Conservation (phyloP, 2,113 vertebrate species). For the Oncorhynchus mykiss region DNA sequence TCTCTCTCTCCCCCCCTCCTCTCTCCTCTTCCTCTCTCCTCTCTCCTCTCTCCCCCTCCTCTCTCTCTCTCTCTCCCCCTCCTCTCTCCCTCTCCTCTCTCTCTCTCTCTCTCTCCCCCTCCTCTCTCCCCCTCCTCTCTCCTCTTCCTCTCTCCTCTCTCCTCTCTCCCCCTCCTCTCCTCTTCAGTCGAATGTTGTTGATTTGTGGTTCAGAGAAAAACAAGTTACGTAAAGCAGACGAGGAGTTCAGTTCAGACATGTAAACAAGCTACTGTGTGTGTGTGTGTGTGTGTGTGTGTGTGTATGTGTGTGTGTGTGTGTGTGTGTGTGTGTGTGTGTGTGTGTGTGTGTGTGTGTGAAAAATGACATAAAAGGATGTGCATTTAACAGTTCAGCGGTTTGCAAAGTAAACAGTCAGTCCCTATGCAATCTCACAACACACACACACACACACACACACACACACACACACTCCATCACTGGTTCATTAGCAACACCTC, state of each 20-base stretch:
- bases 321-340: too few relatives aligned
- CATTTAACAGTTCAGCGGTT: too few relatives aligned
- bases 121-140: not conserved
- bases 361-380: too few relatives aligned
- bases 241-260: not conserved
- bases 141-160: too few relatives aligned
- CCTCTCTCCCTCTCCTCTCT: too few relatives aligned
- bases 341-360: too few relatives aligned
- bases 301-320: too few relatives aligned
- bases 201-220: not conserved
- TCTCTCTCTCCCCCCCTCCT: too few relatives aligned
- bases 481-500: too few relatives aligned
- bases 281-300: too few relatives aligned
- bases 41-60: not conserved
- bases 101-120: too few relatives aligned
- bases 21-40: too few relatives aligned
- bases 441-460: slow-evolving; percentile 6
- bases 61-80: not conserved
- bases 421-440: not conserved
- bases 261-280: not conserved
- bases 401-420: not conserved
- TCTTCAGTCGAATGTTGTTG: not conserved
- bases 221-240: not conserved
- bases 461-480: not conserved
- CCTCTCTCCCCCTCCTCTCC: not conserved